Percentiles rank a stretch among this genome's conserved stretches.
These are phyloP conservation scores for Hirtodrosophila histrioides DNA, from an alignment of 2,888 invertebrate genomes.

Conservation along the genomic window DNA sequence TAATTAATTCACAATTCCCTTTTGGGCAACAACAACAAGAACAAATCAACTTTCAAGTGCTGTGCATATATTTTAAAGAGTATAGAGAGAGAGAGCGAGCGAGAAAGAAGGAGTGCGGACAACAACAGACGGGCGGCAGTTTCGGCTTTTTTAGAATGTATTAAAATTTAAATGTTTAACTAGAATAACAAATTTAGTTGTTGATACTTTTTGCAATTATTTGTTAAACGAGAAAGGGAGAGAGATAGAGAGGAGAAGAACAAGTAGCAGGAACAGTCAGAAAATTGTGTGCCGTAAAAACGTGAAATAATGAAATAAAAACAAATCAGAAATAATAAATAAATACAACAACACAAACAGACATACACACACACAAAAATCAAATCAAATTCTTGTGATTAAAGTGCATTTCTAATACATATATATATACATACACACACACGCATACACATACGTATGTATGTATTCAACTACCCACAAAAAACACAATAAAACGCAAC, in stretches of 20 bases:
- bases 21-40: constrained; percentile 35
- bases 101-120: constrained; percentile 25
- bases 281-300: constrained; percentile 60
- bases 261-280: constrained; percentile 44
- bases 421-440: constrained; percentile 38
- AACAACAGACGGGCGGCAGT: constrained; percentile 64
- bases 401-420: constrained; percentile 78
- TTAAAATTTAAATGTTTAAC: constrained; percentile 76
- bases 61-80: constrained; percentile 34
- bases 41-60: constrained; percentile 43
- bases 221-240: constrained; percentile 63
- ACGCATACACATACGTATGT: constrained; percentile 17
- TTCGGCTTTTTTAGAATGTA: constrained; percentile 74
- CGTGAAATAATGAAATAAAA: constrained; percentile 44
- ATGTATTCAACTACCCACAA: constrained; percentile 37
- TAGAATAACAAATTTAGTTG: constrained; percentile 81
- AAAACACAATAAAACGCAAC: constrained; percentile 42
- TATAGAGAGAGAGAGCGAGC: constrained; percentile 17
- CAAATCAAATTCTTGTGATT: constrained; percentile 79
- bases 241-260: constrained; percentile 7
- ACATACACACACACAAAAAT: constrained; percentile 34
- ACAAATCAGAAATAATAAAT: constrained; percentile 30
- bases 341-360: constrained; percentile 29
- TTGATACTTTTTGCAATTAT: constrained; percentile 80
- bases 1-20: constrained; percentile 43